phyloP scores from a whole-genome alignment of 2,797 vertebrate species.

The Pitangus sulphuratus region DNA sequence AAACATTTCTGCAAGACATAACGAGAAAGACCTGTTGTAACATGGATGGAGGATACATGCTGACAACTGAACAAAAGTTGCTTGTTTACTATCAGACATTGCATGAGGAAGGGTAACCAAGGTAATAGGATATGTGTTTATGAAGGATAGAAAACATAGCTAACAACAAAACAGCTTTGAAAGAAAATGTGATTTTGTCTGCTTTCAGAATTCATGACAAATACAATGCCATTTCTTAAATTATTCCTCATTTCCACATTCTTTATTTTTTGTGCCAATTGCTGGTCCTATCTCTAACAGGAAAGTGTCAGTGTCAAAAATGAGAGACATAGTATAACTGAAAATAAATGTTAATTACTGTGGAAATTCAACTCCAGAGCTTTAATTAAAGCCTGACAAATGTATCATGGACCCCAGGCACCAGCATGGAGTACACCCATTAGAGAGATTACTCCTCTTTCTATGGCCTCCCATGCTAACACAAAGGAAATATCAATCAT shows the following conservation, averaged over 20 bases:
- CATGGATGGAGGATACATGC: background rate
- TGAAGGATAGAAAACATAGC: background rate
- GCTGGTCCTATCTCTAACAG: background rate
- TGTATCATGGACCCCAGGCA: slow-evolving; percentile 41
- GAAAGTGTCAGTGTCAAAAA: slow-evolving; percentile 45
- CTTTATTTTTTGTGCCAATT: background rate
- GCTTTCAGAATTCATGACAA: background rate
- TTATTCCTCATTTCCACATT: background rate
- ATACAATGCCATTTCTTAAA: background rate
- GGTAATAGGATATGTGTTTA: background rate
- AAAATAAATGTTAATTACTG: slow-evolving; percentile 71
- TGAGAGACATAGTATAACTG: slow-evolving; percentile 31
- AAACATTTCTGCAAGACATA: background rate
- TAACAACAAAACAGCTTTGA: background rate
- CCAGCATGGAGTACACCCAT: slow-evolving; percentile 31
- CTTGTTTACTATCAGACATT: background rate
- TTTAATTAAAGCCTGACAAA: slow-evolving; percentile 72
- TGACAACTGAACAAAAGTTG: background rate
- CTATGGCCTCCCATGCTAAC: slow-evolving; percentile 33
- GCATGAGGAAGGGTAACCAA: background rate
- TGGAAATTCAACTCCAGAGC: slow-evolving; percentile 47
- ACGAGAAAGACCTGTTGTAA: background rate
- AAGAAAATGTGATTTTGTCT: background rate
- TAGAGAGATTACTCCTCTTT: slow-evolving; percentile 61
- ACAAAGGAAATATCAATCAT: slow-evolving; percentile 65